Conservation (phyloP, 2,888 invertebrate genomes). For the Oligia fasciuncula region DNA sequence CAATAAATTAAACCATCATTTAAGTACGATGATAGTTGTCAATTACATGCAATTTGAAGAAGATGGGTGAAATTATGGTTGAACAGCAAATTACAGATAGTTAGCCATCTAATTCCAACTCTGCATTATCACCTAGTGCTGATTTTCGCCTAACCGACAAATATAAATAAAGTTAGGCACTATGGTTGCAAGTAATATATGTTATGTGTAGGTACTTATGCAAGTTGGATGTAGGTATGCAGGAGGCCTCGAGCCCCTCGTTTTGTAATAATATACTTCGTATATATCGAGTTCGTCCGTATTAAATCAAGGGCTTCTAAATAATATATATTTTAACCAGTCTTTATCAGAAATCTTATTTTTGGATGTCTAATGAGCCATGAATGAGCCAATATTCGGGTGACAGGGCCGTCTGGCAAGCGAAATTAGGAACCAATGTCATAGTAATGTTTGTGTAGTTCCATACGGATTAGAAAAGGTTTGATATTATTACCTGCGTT, state of each 20-base stretch:
- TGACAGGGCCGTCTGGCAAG: constrained; percentile 31
- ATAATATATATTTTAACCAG: neutral
- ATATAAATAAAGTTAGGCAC: no score
- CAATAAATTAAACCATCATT: constrained; percentile 11
- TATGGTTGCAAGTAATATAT: no score
- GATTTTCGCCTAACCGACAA: neutral
- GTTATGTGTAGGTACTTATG: neutral
- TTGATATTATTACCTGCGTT: neutral
- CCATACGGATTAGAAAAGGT: neutral
- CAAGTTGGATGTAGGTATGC: neutral
- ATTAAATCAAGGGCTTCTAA: neutral
- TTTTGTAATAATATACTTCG: neutral
- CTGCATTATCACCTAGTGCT: neutral
- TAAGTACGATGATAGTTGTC: constrained; percentile 4
- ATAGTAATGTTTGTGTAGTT: constrained; percentile 20
- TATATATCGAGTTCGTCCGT: neutral
- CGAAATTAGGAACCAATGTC: constrained; percentile 46
- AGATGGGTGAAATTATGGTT: neutral
- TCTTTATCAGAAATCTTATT: constrained; percentile 28
- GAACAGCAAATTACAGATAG: neutral
- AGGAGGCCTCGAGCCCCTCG: neutral
- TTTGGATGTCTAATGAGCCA: constrained; percentile 27
- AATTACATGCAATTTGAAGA: neutral
- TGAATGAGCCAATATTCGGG: constrained; percentile 24
- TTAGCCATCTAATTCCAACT: neutral